A percentile compares a stretch with the other conserved stretches of the same genome.
Evolutionary conservation across 1,140 invertebrate genomes (phyloP).

Genomic region (Euglossa dilemma): DNA sequence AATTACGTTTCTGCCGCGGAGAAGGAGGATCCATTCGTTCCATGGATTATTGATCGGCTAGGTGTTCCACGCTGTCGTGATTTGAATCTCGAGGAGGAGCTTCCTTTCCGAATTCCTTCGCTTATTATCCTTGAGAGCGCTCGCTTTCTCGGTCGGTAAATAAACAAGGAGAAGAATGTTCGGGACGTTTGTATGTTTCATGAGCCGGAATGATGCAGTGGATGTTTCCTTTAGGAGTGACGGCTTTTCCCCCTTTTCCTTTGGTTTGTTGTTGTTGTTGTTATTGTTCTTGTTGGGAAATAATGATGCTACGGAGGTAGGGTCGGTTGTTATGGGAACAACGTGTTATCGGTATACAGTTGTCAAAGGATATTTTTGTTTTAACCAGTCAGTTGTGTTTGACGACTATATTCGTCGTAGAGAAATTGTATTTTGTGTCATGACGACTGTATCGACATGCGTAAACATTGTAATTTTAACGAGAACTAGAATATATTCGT

Average conservation of each 20-base stretch:
- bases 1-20: neutral
- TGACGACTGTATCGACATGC: no score
- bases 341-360: no score
- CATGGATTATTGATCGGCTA: constrained; percentile 6
- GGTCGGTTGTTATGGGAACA: no score
- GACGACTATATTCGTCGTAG: no score
- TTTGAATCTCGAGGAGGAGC: neutral
- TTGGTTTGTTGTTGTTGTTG: no score
- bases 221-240: neutral
- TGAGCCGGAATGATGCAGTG: neutral
- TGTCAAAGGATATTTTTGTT: no score
- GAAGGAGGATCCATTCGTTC: neutral
- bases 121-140: neutral
- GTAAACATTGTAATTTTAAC: no score
- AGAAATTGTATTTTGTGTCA: no score
- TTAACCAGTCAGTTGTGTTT: no score
- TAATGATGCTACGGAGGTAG: neutral
- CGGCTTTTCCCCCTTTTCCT: neutral
- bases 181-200: neutral
- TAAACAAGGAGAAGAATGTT: neutral
- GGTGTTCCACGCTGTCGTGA: neutral
- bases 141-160: neutral
- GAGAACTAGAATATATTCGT: no score
- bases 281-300: neutral
- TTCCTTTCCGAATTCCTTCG: neutral